Evolutionary conservation across 2,888 invertebrate species (phyloP).

Genomic region (Amphipyra berbera): DNA sequence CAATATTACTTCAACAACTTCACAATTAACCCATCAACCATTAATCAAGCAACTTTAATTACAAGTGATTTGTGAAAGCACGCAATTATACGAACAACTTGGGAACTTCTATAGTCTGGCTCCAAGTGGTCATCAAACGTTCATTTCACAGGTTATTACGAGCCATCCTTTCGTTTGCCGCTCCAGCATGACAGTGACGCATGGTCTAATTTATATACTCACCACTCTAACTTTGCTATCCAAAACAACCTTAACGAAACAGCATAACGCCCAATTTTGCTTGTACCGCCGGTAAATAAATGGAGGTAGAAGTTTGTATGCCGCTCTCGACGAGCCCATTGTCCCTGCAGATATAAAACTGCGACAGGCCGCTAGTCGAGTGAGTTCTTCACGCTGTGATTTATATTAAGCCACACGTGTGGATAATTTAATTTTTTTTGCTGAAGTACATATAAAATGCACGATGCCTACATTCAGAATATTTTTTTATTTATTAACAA

Average conservation of each 20-base stretch:
- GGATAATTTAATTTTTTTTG: constrained; percentile 57
- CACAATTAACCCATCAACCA: constrained; percentile 32
- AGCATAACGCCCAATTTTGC: constrained; percentile 66
- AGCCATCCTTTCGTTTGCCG: constrained; percentile 74
- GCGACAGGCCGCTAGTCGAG: constrained; percentile 70
- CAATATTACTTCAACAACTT: constrained; percentile 17
- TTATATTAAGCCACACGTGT: constrained; percentile 66
- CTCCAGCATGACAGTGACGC: constrained; percentile 81
- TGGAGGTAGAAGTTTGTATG: constrained; percentile 58
- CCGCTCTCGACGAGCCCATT: constrained; percentile 75
- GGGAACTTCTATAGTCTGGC: constrained; percentile 62
- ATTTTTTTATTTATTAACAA: too few species aligned
- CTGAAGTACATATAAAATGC: constrained; percentile 25
- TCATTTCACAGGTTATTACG: constrained; percentile 85
- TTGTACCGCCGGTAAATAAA: constrained; percentile 36
- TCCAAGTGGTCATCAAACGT: constrained; percentile 79
- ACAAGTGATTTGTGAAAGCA: constrained; percentile 61
- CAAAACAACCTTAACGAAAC: constrained; percentile 56
- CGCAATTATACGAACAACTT: constrained; percentile 64
- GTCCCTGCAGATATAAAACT: constrained; percentile 80
- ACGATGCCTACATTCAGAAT: background rate
- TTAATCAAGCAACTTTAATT: constrained; percentile 62
- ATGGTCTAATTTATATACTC: constrained; percentile 83
- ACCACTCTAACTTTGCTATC: constrained; percentile 63
- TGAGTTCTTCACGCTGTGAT: constrained; percentile 73